phyloP scores from a whole-genome alignment of 2,113 vertebrate genomes.

The Pachypanchax playfairii region DNA sequence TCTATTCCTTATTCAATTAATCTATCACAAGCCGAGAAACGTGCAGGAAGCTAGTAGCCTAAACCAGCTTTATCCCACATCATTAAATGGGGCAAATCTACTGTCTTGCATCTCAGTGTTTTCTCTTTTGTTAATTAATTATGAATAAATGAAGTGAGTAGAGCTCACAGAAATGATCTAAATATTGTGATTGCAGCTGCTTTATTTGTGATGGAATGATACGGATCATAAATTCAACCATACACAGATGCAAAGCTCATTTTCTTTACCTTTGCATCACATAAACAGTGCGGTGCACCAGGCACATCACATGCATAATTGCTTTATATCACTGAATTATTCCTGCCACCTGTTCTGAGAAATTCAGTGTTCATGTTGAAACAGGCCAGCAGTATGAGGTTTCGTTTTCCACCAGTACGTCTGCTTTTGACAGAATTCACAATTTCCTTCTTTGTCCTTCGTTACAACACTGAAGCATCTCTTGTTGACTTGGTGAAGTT shows the following conservation, averaged over 20 bases:
- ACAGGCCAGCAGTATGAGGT: conserved; percentile 32
- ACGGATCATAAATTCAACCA: conserved; percentile 10
- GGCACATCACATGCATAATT: conserved; percentile 23
- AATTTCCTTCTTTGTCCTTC: conserved; percentile 27
- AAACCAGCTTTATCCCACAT: conserved; percentile 21
- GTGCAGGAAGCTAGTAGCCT: neutral
- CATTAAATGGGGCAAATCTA: neutral
- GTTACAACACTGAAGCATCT: conserved; percentile 35
- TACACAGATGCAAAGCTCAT: neutral
- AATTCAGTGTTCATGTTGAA: conserved; percentile 28
- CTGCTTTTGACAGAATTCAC: conserved; percentile 36
- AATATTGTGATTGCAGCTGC: conserved; percentile 5
- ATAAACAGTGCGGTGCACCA: neutral
- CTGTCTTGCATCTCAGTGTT: neutral
- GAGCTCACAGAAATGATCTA: neutral
- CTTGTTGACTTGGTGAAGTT: conserved; percentile 8
- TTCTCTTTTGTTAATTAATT: neutral
- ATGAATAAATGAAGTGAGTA: neutral
- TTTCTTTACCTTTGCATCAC: conserved; percentile 1
- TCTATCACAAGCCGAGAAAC: neutral
- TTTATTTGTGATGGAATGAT: conserved; percentile 17
- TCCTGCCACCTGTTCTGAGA: conserved; percentile 42
- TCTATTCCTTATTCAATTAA: neutral
- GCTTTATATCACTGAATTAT: conserved; percentile 28
- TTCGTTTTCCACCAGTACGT: conserved; percentile 32